A percentile compares a stretch with the other conserved stretches of the same genome.
Evolutionary conservation across 2,888 invertebrate species (phyloP).

Genomic region (Chymomyza procnemis): DNA sequence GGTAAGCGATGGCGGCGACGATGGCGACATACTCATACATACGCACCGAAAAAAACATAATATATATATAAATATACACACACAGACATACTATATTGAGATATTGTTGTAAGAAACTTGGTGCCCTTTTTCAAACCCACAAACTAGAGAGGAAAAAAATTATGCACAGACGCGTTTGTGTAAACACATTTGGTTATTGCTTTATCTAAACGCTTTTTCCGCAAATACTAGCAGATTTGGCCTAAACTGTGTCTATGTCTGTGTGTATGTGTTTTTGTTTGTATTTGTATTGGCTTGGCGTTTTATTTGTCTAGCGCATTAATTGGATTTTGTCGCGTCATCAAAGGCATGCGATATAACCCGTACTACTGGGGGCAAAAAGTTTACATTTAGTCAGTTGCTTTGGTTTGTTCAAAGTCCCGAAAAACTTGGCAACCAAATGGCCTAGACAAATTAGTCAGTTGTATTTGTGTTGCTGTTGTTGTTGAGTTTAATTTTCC

Average conservation of each 20-base stretch:
- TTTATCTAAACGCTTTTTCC: constrained; percentile 62
- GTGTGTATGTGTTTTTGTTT: not conserved
- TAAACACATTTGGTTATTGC: constrained; percentile 64
- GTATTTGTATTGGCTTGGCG: constrained; percentile 15
- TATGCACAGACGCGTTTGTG: constrained; percentile 55
- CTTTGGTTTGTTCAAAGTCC: constrained; percentile 1
- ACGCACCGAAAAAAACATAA: constrained; percentile 22
- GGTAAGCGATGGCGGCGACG: constrained; percentile 5
- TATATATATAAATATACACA: constrained; percentile 31
- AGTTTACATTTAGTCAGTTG: not conserved
- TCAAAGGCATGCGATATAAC: constrained; percentile 35
- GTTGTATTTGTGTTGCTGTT: constrained; percentile 15
- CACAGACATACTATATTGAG: constrained; percentile 37
- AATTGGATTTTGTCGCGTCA: constrained; percentile 74
- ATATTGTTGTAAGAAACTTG: constrained; percentile 30
- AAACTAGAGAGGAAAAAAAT: constrained; percentile 34
- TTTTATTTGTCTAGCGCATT: constrained; percentile 72
- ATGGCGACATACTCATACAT: constrained; percentile 7
- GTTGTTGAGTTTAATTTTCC: constrained; percentile 35
- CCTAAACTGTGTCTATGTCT: not conserved
- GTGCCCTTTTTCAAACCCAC: constrained; percentile 10
- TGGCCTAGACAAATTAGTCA: constrained; percentile 69
- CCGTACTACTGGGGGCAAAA: not conserved
- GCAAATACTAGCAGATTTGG: not conserved
- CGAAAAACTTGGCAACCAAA: constrained; percentile 54